Base-by-base conservation (phyloP, 2,888 invertebrate species). In the Myopa testacea region DNA sequence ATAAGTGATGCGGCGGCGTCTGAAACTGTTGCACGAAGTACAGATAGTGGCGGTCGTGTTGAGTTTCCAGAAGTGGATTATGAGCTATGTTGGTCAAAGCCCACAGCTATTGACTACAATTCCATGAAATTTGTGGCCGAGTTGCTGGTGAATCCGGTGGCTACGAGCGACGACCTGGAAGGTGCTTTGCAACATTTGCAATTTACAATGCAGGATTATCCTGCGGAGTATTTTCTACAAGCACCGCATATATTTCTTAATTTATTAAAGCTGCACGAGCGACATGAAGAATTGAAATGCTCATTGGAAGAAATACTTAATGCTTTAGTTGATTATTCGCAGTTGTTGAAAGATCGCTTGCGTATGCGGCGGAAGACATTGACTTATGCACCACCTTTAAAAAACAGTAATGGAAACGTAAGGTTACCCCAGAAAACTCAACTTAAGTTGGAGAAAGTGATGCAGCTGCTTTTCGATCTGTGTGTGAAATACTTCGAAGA, bases 211-310 rank as follows among this genome's bases (percentile, higher is more conserved):
- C 69, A 75, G 16, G 90, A 90, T 75, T 90, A 88, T 82, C 89
- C 90, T 0, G 82, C 85, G 0, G 90, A 90, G 72, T 88, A 87
- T 77, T 83, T 89, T 38, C 81, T 89, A 0, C 90, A 90, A 79
- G 80, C 85, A 0, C 90, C 90, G 10, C 82, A 87, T 71, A 83
- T 89, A n/a, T 87, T 87, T 52, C 84, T 85, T 0, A 81, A 83
- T 14, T 71, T 88, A 3, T 63, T 87, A 19, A 79, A 85, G 12
- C 38, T 87, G 5, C 86, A 85, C 40, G 82, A 82, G 19, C 80
- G 79, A 2, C 81, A 81, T 0, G 76, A 78, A 75, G 77, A 76
- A 0, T 19, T 60, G 0, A 76, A 70, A 4, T 81, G 79, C 12
- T 77, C 76, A 0, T 69, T 85, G 34, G 80, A 83, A 37, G 80